These are phyloP conservation scores for Halesus radiatus DNA, from an alignment of 1,140 invertebrate genomes.

Conservation along the genomic window DNA sequence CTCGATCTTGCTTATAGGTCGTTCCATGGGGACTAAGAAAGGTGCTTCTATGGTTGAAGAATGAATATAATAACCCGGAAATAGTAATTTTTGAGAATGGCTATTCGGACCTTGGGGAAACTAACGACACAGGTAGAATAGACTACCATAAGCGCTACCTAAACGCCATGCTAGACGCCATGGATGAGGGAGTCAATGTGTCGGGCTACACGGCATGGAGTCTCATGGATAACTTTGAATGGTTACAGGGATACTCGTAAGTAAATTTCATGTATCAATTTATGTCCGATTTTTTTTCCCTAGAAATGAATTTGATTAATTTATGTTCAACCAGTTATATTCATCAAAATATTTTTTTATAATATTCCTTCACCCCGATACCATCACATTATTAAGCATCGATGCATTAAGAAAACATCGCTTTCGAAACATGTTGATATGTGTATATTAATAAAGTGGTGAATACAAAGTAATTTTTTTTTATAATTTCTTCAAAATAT, in stretches of 20 bases:
- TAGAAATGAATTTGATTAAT: no score
- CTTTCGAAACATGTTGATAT: no score
- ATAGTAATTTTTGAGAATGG: constrained; percentile 81
- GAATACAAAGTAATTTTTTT: no score
- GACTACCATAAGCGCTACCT: constrained; percentile 72
- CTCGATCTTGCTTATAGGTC: constrained; percentile 59
- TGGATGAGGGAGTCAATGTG: constrained; percentile 77
- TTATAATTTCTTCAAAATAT: no score
- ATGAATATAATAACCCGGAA: constrained; percentile 73
- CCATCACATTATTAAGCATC: no score
- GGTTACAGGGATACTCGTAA: constrained; percentile 73
- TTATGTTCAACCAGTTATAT: no score
- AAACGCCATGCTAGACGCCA: constrained; percentile 75
- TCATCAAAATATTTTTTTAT: no score
- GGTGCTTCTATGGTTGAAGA: constrained; percentile 75
- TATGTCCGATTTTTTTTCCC: no score
- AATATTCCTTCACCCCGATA: no score
- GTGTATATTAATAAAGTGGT: no score
- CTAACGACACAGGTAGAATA: constrained; percentile 63
- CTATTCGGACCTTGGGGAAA: constrained; percentile 66
- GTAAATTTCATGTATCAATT: constrained; percentile 12
- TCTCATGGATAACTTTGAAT: constrained; percentile 82
- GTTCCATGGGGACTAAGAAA: constrained; percentile 75
- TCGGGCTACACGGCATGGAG: constrained; percentile 80
- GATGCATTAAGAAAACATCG: no score